Base-by-base conservation (phyloP, 64 coral and sea anemone species). In the Pocillopora verrucosa region DNA sequence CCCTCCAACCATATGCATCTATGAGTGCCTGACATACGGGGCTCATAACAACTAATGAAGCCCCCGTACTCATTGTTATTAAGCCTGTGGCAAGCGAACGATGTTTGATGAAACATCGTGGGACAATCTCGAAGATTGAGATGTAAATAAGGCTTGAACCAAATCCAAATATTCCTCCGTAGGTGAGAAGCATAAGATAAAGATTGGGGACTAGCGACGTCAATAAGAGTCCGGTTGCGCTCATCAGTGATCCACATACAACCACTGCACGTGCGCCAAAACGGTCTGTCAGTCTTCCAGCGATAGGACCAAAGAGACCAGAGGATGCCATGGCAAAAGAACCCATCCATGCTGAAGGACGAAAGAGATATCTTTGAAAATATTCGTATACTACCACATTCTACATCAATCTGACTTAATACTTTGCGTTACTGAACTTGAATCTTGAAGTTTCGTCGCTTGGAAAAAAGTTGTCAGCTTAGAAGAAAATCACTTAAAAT, bases 1-100 rank as follows among this genome's bases (percentile, higher is more conserved):
- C 57, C 62, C 92, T 89, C 92, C 92, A 94, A 34, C 88, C 92
- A 90, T 79, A 76, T 10, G 88, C 87, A 20, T 60, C 63, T 38
- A 94, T 67, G 1, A 80, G 58, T 20, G 59, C 22, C 4, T 94
- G 75, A n/a, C 83, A 59, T 9, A 94, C 75, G 20, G 84, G 92
- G 34, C 70, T 90, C 80, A 94, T 94, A 11, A 94, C 34, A 78
- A 94, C 83, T 15, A 94, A 63, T 73, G 80, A 87, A 22, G 73
- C 92, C 34, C 92, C 92, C 36, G 59, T 30, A 14, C 92, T 88
- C 36, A 84, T 79, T 25, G 92, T 61, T 41, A 94, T 79, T 14
- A 94, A 59, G 57, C 87, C 80, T 34, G 88, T 76, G 14, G 88
- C 73, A 9, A 94, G 14, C 34, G 92, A 65, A 60, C 92, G 87